Evolutionary conservation across 2,113 vertebrate genomes (phyloP).

Genomic region (Prolemur simus): DNA sequence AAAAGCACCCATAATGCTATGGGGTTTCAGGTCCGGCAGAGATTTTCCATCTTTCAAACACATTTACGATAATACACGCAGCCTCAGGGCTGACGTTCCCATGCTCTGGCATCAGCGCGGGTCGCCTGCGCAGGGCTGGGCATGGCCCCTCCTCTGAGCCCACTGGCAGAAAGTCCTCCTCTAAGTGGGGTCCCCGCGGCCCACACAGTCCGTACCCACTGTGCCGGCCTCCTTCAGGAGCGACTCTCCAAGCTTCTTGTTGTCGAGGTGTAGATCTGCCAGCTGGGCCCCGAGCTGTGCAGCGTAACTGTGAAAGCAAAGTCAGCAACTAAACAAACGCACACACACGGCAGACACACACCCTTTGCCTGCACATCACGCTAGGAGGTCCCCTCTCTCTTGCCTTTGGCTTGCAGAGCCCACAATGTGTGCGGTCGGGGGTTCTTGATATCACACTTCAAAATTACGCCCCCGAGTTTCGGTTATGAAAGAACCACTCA

Average conservation of each 20-base stretch:
- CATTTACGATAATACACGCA: neutral
- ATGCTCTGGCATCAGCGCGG: neutral
- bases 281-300: constrained; percentile 90
- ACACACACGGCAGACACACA: fast-evolving
- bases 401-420: neutral
- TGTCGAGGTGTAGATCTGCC: constrained; percentile 94
- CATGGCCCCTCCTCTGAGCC: neutral
- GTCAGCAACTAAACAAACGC: neutral
- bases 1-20: neutral
- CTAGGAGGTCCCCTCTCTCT: neutral
- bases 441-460: neutral
- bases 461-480: neutral
- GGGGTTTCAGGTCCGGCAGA: too few species aligned
- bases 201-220: constrained; percentile 85
- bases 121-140: too few species aligned
- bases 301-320: constrained; percentile 86
- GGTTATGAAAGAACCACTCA: neutral
- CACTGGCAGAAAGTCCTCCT: neutral
- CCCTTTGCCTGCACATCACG: neutral
- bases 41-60: neutral
- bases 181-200: fast-evolving
- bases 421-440: fast-evolving
- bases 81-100: neutral
- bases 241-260: constrained; percentile 87
- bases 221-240: constrained; percentile 86